Evolutionary conservation across 2,113 vertebrate genomes (phyloP), one percentile per base, ranked within the genome.

Genomic region (Paralichthys olivaceus): DNA sequence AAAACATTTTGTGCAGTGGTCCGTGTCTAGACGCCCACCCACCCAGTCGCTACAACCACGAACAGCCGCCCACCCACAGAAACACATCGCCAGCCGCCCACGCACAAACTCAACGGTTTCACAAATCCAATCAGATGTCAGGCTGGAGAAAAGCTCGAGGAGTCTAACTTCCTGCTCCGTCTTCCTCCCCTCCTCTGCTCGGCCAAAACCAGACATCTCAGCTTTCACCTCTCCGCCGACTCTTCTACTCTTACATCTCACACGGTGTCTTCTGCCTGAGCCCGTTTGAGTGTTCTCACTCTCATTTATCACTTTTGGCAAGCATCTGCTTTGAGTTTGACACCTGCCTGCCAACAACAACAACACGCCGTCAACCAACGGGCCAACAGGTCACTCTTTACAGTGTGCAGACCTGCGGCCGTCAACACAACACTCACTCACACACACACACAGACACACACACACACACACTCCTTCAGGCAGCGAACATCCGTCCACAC

Each of bases 201-300:
- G 25, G 67, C 76, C 70, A 82, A 64, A 69, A 72, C 43, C 80
- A 84, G 88, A 79, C 85, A 67, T 81, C 85, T 91, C 81, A 78
- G 80, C 85, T 91, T 91, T 87, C 88, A 86, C 5, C 32, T 4
- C 61, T 77, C 69, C 20, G 32, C 57, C 56, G 32, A 59, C 87
- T 87, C 85, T 87, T 86, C 86, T 90, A 65, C 89, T 88, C 89
- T 89, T 87, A 83, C 84, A 72, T 69, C 78, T 83, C 74, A 75
- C 79, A 47, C 77, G 11, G 73, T 49, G 64, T 77, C 75, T 47
- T 45, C 56, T 54, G 68, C 77, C 59, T 3, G 17, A 63, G 83
- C 73, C 79, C 67, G 79, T 77, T 75, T 57, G 51, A 75, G 72
- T 49, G 43, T 67, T 85, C 80, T 75, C 80, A 73, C 85, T 84